Evolutionary conservation across 92 coral and sea anemone genomes (phyloP), one percentile per base, ranked within the genome.

Genomic region (Bergia sp.): DNA sequence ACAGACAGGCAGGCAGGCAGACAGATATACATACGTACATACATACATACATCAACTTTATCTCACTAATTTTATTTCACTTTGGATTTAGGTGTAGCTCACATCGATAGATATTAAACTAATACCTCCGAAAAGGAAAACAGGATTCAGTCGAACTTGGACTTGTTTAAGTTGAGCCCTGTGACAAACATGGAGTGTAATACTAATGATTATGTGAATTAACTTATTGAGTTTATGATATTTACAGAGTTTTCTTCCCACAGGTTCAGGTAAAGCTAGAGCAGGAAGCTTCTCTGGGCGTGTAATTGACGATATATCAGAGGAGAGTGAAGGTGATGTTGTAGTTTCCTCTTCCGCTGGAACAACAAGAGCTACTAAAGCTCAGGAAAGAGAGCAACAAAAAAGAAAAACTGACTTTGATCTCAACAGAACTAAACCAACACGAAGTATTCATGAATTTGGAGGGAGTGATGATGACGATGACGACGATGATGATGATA

Each of bases 391-490:
- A 61, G 87, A 71, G 1, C 38, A 71, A 23, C 78, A 47, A 13
- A 9, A 16, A 38, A 47, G 87, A 15, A 84, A 47, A 38, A 84
- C 66, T 29, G 71, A 79, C 16, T 69, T 45, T 66, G 55, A 29
- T 38, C 29, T 45, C n/a, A 16, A 23, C 20, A 15, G n/a, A 69
- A 84, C 65, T 16, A 84, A 71, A 84, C 79, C 87, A 84, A 84
- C 43, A 10, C 78, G 45, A 76, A 88, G 66, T 88, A 44, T 82
- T 23, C 88, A 79, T 69, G 96, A 92, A 89, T 89, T 94, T 73
- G 95, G 90, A 12, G 98, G 92, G 66, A 89, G 96, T 71, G 94
- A 91, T 82, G 98, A 91, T 81, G 97, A 94, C 45, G 97, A 93
- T 3, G 95, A 91, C 21, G 95, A 93, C 11, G 93, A 91, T 18